Conservation (phyloP, 1,140 invertebrate species). For the Helicoverpa zea region DNA sequence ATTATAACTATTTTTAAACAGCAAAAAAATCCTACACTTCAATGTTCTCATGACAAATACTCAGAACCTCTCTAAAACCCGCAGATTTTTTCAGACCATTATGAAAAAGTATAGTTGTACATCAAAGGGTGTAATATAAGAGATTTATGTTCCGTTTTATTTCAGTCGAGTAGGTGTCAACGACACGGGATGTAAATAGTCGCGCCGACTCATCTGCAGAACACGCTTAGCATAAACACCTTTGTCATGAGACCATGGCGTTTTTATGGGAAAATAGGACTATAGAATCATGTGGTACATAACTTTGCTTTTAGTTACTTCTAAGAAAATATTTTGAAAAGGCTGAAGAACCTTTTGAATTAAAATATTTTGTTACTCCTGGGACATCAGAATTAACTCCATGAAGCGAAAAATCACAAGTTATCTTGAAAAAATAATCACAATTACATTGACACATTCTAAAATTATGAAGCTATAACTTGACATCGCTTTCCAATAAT, state of each 20-base stretch:
- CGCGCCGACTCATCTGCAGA: neutral
- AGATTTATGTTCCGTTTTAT: conserved; percentile 26
- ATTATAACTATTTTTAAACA: too few species aligned
- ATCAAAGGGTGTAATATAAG: conserved; percentile 21
- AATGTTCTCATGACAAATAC: neutral
- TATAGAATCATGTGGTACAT: neutral
- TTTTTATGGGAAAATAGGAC: neutral
- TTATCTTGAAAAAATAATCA: too few species aligned
- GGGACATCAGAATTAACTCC: too few species aligned
- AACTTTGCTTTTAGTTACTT: neutral
- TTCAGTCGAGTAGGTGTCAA: conserved; percentile 4
- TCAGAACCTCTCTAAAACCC: neutral
- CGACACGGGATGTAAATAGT: conserved; percentile 24
- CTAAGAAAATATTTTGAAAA: neutral
- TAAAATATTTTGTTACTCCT: neutral
- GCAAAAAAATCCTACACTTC: too few species aligned
- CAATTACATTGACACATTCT: too few species aligned
- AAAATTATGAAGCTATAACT: neutral
- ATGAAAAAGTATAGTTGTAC: conserved; percentile 11
- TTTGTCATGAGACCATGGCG: conserved; percentile 3
- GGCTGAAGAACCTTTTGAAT: too few species aligned
- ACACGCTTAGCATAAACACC: conserved; percentile 31
- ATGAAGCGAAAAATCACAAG: too few species aligned
- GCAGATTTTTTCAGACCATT: conserved; percentile 15
- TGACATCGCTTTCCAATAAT: too few species aligned